phyloP scores from a whole-genome alignment of 2,113 vertebrate species.

The Danionella cerebrum region DNA sequence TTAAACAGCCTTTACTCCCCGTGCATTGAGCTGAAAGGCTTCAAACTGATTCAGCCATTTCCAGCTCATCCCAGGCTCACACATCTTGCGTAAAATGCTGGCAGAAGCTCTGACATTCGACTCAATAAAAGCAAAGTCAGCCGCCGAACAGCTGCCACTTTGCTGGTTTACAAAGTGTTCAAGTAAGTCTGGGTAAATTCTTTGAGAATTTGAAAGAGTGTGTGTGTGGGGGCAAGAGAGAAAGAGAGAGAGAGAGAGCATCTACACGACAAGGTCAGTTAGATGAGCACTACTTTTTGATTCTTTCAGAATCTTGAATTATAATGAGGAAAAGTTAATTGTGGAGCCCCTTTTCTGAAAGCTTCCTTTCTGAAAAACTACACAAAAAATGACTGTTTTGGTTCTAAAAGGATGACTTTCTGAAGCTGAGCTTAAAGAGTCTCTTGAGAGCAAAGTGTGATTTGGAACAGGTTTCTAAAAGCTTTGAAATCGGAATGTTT shows the following conservation, averaged over 20 bases:
- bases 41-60: constrained; percentile 47
- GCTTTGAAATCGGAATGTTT: background rate
- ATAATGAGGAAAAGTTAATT: constrained; percentile 61
- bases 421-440: background rate
- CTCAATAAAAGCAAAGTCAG: constrained; percentile 56
- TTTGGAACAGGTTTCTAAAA: background rate
- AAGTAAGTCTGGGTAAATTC: constrained; percentile 21
- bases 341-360: constrained; percentile 55
- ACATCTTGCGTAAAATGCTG: constrained; percentile 48
- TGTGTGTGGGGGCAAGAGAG: constrained; percentile 1
- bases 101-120: constrained; percentile 46
- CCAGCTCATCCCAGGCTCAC: constrained; percentile 34
- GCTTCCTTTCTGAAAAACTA: too few relatives aligned
- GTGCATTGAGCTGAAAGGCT: constrained; percentile 42
- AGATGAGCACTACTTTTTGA: background rate
- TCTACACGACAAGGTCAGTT: constrained; percentile 10
- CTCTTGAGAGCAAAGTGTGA: background rate
- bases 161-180: constrained; percentile 52
- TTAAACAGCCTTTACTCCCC: constrained; percentile 45
- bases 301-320: constrained; percentile 52
- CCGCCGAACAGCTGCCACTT: constrained; percentile 60
- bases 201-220: background rate
- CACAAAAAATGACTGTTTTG: background rate
- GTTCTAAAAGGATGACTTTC: background rate
- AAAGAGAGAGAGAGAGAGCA: background rate